Base-by-base conservation (phyloP, 2,113 vertebrate species). In the Zapus hudsonius region DNA sequence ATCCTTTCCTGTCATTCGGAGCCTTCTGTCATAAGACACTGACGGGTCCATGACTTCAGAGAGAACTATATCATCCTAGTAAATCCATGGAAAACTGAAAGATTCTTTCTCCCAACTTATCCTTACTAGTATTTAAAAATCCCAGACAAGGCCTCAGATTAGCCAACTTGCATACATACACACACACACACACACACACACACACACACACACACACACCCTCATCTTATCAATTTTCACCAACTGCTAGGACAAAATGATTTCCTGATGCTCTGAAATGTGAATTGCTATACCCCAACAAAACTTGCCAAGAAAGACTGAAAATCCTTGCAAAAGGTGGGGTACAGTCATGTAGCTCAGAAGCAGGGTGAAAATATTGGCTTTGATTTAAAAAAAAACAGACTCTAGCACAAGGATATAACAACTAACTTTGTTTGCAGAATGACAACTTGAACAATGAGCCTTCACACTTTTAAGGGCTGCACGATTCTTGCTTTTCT, bases 61-160 rank as follows among this genome's bases (percentile, higher is more conserved):
- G 2, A 83, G 33, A 23, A 78, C 20, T 38, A 82, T 84, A 40
- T 57, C 55, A 66, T 44, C 16, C 2, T 72, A 78, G 63, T 74
- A 81, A 94, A 47, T 12, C 16, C n/a, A 69, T 31, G 64, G 38
- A 12, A 72, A 84, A 93, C 16, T n/a, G 7, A 47, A 91, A 55
- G 42, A 27, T 76, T 57, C 31, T 91, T 86, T 47, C 22, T 23
- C 16, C 38, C 33, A 86, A 19, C 1, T 44, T 38, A 22, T 91
- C 27, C 27, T 91, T 70, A 67, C 22, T 69, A 57, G 6, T 76
- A 84, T 36, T 40, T 91, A 84, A 87, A 52, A 93, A 74, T 84
- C n/a, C 38, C 85, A 78, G 31, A 5, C 8, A 69, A 61, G 7
- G 17, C 47, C 38, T 72, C 27, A 82, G 59, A 79, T 59, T 59